These are phyloP conservation scores for Hydropsyche betteni DNA, from an alignment of 2,888 invertebrate species.

Conservation along the genomic window DNA sequence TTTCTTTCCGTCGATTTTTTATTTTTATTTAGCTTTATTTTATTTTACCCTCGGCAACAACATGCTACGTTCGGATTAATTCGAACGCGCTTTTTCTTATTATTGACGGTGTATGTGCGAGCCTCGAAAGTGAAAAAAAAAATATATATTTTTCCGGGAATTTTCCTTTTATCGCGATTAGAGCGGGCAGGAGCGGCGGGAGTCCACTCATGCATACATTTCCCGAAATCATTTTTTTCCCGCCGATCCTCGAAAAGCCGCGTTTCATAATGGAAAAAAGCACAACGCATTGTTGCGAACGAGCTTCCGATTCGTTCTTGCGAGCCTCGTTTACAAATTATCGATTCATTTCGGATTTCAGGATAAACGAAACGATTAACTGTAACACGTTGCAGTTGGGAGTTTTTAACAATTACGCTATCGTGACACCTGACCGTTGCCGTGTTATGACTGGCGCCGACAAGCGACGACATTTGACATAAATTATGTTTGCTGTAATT, in stretches of 20 bases:
- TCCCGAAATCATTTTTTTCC: constrained; percentile 30
- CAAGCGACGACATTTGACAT: too few relatives aligned
- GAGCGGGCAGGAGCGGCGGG: constrained; percentile 9
- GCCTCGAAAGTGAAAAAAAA: constrained; percentile 4
- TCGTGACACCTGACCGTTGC: too few relatives aligned
- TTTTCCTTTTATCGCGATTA: constrained; percentile 39
- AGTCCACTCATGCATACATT: constrained; percentile 33
- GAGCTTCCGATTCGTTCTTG: too few relatives aligned
- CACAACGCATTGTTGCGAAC: too few relatives aligned
- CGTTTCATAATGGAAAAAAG: background rate
- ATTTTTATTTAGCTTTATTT: constrained; percentile 11
- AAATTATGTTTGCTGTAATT: too few relatives aligned
- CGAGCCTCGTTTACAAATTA: too few relatives aligned
- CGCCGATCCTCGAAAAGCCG: background rate
- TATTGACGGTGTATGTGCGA: constrained; percentile 12
- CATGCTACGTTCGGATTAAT: constrained; percentile 28
- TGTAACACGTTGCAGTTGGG: too few relatives aligned
- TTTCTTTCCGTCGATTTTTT: constrained; percentile 2
- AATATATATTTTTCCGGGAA: constrained; percentile 18
- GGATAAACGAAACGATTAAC: too few relatives aligned
- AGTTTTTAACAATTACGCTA: too few relatives aligned
- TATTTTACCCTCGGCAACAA: constrained; percentile 6
- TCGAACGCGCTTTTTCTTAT: constrained; percentile 14
- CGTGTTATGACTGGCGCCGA: too few relatives aligned
- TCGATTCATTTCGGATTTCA: too few relatives aligned